phyloP scores from a whole-genome alignment of 2,888 invertebrate species.

The Polietes domitor region DNA sequence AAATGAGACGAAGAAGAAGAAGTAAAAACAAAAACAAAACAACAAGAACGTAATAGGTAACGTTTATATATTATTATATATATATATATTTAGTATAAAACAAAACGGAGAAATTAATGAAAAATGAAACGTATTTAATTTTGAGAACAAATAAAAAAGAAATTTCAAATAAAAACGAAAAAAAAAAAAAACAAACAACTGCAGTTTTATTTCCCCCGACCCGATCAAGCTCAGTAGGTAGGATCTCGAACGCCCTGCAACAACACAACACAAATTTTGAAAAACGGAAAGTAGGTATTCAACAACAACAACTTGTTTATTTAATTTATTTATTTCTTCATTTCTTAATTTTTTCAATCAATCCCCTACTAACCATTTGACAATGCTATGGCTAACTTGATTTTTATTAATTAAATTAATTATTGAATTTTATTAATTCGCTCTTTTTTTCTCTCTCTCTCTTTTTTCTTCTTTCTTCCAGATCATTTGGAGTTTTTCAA shows the following conservation, averaged over 20 bases:
- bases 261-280: too few species aligned
- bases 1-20: conserved; percentile 44
- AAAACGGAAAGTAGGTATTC: conserved; percentile 2
- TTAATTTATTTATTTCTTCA: conserved; percentile 3
- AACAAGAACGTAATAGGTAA: conserved; percentile 62
- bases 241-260: too few species aligned
- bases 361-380: background rate
- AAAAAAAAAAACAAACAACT: conserved; percentile 66
- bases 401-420: background rate
- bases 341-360: background rate
- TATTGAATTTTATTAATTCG: conserved; percentile 11
- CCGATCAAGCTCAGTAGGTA: too few species aligned
- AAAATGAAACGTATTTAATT: conserved; percentile 66
- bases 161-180: conserved; percentile 75
- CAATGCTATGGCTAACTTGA: too few species aligned
- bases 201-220: conserved; percentile 64
- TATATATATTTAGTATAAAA: conserved; percentile 77
- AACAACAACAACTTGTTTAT: too few species aligned
- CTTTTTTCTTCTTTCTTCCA: conserved; percentile 52
- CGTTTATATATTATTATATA: conserved; percentile 78
- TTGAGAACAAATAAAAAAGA: conserved; percentile 75
- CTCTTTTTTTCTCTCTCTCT: conserved; percentile 42
- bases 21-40: conserved; percentile 12
- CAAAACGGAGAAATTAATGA: conserved; percentile 62
- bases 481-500: conserved; percentile 58